A percentile compares a stretch with the other conserved stretches of the same genome.
Evolutionary conservation across 2,888 invertebrate species (phyloP).

Genomic region (Epirrhoe alternata): DNA sequence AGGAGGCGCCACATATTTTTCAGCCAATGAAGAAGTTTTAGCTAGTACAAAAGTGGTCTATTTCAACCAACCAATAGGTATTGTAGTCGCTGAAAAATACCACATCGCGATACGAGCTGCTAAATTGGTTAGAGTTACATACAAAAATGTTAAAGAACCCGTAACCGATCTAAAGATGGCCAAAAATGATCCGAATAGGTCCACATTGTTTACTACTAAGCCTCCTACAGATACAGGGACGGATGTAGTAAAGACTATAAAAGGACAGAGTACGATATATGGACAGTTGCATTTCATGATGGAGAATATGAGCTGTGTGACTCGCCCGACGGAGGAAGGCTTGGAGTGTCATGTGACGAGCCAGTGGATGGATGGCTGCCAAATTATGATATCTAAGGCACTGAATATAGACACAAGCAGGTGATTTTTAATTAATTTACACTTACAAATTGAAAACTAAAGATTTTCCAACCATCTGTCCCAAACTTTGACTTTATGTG

Average conservation of each 20-base stretch:
- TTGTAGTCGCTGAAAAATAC: slow-evolving; percentile 85
- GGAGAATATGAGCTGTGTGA: slow-evolving; percentile 88
- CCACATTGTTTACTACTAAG: slow-evolving; percentile 42
- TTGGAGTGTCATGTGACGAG: slow-evolving; percentile 86
- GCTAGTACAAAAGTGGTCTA: slow-evolving; percentile 69
- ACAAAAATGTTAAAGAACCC: slow-evolving; percentile 69
- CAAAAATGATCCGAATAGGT: slow-evolving; percentile 55
- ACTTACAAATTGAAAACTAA: too few relatives aligned
- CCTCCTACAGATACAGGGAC: slow-evolving; percentile 59
- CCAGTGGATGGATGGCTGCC: slow-evolving; percentile 86
- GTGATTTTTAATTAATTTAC: slow-evolving; percentile 60
- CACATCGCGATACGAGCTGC: slow-evolving; percentile 83
- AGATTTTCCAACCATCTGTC: too few relatives aligned
- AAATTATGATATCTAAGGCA: slow-evolving; percentile 78
- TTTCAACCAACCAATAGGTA: slow-evolving; percentile 64
- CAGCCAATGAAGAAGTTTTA: slow-evolving; percentile 67
- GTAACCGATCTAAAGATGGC: slow-evolving; percentile 54
- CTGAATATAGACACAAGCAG: slow-evolving; percentile 85
- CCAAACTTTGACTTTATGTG: too few relatives aligned
- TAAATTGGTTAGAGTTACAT: slow-evolving; percentile 82
- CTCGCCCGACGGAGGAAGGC: slow-evolving; percentile 88
- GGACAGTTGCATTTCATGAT: slow-evolving; percentile 90
- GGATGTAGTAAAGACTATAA: slow-evolving; percentile 71
- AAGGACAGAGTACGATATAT: slow-evolving; percentile 82
- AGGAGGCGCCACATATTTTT: slow-evolving; percentile 40